Percentiles rank a stretch among this genome's conserved stretches.
Conservation (phyloP, 37 sponge, comb jelly and placozoan species). For the Agelas oroides region DNA sequence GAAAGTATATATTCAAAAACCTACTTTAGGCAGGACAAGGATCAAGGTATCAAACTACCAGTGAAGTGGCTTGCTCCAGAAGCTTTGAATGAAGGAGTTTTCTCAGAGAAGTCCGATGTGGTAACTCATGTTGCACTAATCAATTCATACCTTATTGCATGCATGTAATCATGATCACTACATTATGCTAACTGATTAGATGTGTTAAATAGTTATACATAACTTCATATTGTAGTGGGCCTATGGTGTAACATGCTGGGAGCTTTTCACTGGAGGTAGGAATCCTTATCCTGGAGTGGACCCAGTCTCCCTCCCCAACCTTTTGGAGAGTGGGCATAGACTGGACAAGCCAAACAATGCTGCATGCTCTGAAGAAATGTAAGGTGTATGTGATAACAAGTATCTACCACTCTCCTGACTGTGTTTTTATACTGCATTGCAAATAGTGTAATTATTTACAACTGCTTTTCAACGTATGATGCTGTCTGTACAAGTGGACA, state of each 20-base stretch:
- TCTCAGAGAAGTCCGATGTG: constrained; percentile 17
- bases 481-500: too few relatives aligned
- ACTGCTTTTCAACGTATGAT: too few relatives aligned
- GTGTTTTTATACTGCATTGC: too few relatives aligned
- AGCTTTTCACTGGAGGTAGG: constrained; percentile 10
- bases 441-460: too few relatives aligned
- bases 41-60: neutral
- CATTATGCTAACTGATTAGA: neutral
- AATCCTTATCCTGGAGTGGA: constrained; percentile 16
- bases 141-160: neutral
- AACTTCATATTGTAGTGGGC: neutral
- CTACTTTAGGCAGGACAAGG: neutral
- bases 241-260: constrained; percentile 22
- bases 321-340: constrained; percentile 12
- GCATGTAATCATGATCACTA: neutral
- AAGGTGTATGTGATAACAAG: neutral
- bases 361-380: constrained; percentile 28
- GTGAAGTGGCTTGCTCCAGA: constrained; percentile 21
- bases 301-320: neutral
- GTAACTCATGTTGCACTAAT: neutral
- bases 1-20: neutral
- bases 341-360: constrained; percentile 21
- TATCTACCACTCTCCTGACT: too few relatives aligned
- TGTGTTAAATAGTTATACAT: neutral
- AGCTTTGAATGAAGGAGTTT: neutral